Conservation (phyloP, 92 coral and sea anemone species). For the Actinernus sp. region DNA sequence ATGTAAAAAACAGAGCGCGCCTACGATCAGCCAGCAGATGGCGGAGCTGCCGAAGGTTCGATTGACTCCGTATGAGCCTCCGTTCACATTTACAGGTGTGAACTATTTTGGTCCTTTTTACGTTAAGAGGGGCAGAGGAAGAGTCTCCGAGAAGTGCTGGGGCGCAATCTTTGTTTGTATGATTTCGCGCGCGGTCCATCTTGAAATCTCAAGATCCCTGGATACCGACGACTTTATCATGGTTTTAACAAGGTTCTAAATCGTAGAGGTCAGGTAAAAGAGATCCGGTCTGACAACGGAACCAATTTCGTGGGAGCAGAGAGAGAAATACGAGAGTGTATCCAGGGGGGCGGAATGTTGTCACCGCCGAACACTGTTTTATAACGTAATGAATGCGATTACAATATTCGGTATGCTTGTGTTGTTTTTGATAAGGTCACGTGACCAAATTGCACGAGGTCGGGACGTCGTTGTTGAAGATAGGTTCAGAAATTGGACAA, state of each 20-base stretch:
- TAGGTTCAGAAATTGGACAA: too few relatives aligned
- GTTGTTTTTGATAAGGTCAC: too few relatives aligned
- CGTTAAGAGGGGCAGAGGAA: too few relatives aligned
- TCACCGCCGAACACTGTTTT: too few relatives aligned
- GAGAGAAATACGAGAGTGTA: conserved; percentile 40
- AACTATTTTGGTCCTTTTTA: too few relatives aligned
- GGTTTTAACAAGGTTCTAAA: conserved; percentile 29
- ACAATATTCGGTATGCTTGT: too few relatives aligned
- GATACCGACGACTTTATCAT: conserved; percentile 55
- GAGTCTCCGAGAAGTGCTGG: conserved; percentile 50
- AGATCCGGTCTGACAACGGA: conserved; percentile 53
- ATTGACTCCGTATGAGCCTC: conserved; percentile 27
- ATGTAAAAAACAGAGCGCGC: conserved; percentile 32
- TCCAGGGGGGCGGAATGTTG: too few relatives aligned
- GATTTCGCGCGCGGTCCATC: conserved; percentile 58
- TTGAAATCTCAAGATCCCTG: conserved; percentile 50
- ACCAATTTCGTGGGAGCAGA: conserved; percentile 57
- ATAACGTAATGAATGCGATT: too few relatives aligned
- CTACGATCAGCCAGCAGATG: conserved; percentile 19
- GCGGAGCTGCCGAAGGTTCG: conserved; percentile 17
- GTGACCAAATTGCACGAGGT: too few relatives aligned
- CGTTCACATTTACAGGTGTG: conserved; percentile 28
- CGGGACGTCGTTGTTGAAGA: too few relatives aligned
- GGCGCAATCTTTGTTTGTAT: conserved; percentile 50
- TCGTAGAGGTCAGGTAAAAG: conserved; percentile 45